Base-by-base conservation (phyloP, 1,140 invertebrate species). In the Leptinotarsa texana region DNA sequence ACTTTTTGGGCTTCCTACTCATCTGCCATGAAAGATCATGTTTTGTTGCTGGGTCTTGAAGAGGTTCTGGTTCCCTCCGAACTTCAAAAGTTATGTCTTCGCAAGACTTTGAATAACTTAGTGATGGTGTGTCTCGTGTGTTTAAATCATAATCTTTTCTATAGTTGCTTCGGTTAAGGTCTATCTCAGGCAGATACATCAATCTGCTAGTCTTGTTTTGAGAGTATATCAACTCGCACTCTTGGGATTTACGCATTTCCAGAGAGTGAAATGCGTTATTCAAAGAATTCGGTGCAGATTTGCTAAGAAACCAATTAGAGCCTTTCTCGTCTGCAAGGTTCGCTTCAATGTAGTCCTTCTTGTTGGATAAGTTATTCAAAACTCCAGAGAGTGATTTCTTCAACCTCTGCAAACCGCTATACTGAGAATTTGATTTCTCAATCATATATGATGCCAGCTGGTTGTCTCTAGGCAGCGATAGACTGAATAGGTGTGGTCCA, bases 181-280 rank as follows among this genome's bases (percentile, higher is more conserved):
- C 87, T 69, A 90, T 89, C 67, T 91, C 90, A 0, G 93, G 93
- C 47, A 95, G 87, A 84, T 95, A 95, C 91, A 95, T 94, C 8
- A 94, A 89, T 81, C 92, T 91, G 1, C 91, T 90, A 4, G 90
- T 89, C 69, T 89, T 88, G 48, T 63, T 70, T 42, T 75, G 72
- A 73, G 74, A 21, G 24, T 75, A 68, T 49, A 75, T 48, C 4
- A 74, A 72, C 18, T 74, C 73, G 48, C 69, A 48, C 33, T 80
- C 78, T 68, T 80, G 76, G 5, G 77, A 65, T 66, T 80, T 73
- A 67, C 76, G 75, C 17, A 76, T 74, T 74, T 84, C 83, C 57
- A 82, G 74, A 1, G 83, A 83, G 74, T 80, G 82, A 83, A 74
- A 83, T n/a, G 86, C 89, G 77, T 92, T 91, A 78, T 91, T 92